Evolutionary conservation across 2,113 vertebrate genomes (phyloP).

Genomic region (Psittacula cyanocephala): DNA sequence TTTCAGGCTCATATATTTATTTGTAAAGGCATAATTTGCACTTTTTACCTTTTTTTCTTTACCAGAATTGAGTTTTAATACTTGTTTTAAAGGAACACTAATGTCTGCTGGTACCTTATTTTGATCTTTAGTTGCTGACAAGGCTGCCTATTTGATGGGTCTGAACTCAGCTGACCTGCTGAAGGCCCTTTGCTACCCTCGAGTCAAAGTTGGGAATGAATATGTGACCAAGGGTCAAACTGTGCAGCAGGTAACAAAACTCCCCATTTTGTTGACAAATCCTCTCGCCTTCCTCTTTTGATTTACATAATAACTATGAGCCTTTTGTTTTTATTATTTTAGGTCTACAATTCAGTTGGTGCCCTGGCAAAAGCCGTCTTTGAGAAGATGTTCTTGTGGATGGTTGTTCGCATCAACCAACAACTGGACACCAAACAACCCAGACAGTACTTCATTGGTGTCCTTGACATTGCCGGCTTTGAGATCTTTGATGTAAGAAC

Average conservation of each 20-base stretch:
- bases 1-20: background rate
- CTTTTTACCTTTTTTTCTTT: background rate
- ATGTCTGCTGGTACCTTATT: background rate
- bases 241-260: constrained; percentile 12
- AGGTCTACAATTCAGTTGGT: constrained; percentile 71
- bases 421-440: constrained; percentile 79
- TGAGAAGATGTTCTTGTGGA: constrained; percentile 82
- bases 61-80: background rate
- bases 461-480: constrained; percentile 80
- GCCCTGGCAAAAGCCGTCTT: constrained; percentile 84
- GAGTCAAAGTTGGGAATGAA: background rate
- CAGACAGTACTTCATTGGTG: constrained; percentile 80
- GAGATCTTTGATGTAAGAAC: constrained; percentile 72
- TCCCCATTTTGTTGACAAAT: background rate
- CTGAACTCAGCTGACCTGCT: constrained; percentile 10
- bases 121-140: constrained; percentile 17
- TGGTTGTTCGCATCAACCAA: constrained; percentile 79
- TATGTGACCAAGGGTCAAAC: constrained; percentile 12
- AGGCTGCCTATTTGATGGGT: constrained; percentile 35
- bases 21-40: background rate
- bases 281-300: background rate
- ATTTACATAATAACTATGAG: background rate
- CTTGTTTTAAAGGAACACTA: background rate
- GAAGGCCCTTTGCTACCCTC: background rate
- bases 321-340: background rate